Evolutionary conservation across 2,888 invertebrate species (phyloP).

Genomic region (Cheilosia grossa): DNA sequence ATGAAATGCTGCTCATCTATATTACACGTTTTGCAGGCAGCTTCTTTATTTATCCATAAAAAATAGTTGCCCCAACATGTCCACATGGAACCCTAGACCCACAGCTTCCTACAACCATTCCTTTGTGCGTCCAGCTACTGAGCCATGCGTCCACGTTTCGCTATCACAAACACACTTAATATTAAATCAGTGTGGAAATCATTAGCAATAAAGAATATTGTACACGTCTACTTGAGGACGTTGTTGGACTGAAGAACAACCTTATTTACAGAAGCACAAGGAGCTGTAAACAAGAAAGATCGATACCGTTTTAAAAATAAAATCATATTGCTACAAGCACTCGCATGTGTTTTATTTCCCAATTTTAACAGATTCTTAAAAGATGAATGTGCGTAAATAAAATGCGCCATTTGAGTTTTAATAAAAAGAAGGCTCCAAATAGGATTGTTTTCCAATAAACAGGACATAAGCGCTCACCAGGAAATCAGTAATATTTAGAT

Average conservation of each 20-base stretch:
- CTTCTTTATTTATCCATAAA: too few relatives aligned
- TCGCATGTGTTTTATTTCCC: not conserved
- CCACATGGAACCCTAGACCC: too few relatives aligned
- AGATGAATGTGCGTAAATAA: not conserved
- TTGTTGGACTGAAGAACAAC: too few relatives aligned
- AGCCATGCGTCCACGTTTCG: too few relatives aligned
- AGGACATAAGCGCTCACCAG: too few relatives aligned
- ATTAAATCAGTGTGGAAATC: conserved; percentile 26
- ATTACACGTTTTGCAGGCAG: too few relatives aligned
- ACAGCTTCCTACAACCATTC: too few relatives aligned
- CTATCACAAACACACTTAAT: conserved; percentile 2
- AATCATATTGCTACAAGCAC: conserved; percentile 8
- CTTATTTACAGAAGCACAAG: conserved; percentile 31
- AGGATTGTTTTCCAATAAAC: not conserved
- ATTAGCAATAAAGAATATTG: conserved; percentile 47
- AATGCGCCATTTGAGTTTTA: conserved; percentile 18
- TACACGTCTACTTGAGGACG: conserved; percentile 12
- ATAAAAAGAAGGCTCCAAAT: not conserved
- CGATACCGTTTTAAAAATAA: conserved; percentile 42
- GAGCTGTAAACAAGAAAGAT: conserved; percentile 17
- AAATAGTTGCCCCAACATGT: too few relatives aligned
- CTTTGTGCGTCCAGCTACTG: too few relatives aligned
- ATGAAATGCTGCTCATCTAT: too few relatives aligned
- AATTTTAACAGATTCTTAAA: conserved; percentile 16
- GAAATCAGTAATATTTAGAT: too few relatives aligned